Conservation (phyloP, 2,113 vertebrate species). For the Tricholaema leucomelas region DNA sequence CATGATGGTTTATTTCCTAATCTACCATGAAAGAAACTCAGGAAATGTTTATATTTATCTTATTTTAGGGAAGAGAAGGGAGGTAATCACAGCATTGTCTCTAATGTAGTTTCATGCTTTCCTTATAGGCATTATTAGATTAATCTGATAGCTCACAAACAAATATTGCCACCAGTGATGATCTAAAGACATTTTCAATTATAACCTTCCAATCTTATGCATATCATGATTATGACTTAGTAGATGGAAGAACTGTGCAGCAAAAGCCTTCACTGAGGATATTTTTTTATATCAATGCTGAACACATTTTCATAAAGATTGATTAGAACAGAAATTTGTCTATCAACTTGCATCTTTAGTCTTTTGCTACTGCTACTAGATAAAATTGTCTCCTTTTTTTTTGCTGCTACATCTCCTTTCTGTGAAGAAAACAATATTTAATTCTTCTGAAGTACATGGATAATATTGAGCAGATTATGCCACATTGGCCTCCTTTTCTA, state of each 20-base stretch:
- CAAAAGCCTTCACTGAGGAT: neutral
- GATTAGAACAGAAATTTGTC: neutral
- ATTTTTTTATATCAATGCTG: neutral
- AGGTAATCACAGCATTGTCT: constrained; percentile 24
- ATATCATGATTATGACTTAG: neutral
- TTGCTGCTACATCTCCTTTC: neutral
- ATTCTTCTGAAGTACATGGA: neutral
- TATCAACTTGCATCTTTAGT: neutral
- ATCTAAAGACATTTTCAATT: constrained; percentile 40
- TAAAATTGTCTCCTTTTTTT: neutral
- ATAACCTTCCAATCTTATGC: neutral
- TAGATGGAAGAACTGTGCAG: neutral
- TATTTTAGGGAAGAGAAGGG: neutral
- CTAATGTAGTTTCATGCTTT: constrained; percentile 35
- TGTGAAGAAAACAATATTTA: neutral
- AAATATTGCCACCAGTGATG: constrained; percentile 31
- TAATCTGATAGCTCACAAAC: constrained; percentile 5
- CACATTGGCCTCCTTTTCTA: neutral
- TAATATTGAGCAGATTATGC: neutral
- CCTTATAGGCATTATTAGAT: constrained; percentile 33
- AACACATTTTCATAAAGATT: neutral
- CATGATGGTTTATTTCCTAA: constrained; percentile 19
- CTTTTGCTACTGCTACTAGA: neutral
- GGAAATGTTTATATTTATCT: constrained; percentile 8
- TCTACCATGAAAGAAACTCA: constrained; percentile 25